These are phyloP conservation scores for Chaitophorus viminalis DNA, from an alignment of 2,888 invertebrate species.

Conservation along the genomic window DNA sequence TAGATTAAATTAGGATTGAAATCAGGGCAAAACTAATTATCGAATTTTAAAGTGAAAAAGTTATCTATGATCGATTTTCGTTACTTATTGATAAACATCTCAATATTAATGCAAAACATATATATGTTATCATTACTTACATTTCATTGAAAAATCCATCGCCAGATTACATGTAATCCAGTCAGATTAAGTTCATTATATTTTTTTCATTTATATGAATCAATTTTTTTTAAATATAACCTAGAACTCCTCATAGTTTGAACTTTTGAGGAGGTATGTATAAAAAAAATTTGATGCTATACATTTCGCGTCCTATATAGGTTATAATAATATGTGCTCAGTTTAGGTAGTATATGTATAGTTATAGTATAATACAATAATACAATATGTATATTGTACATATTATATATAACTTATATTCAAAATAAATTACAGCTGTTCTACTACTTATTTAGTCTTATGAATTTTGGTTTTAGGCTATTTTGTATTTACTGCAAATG, in stretches of 20 bases:
- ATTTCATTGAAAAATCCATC: not conserved
- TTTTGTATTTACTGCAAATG: too few species aligned
- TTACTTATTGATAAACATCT: not conserved
- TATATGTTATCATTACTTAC: not conserved
- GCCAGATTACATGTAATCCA: not conserved
- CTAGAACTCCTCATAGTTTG: not conserved
- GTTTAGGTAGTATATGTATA: not conserved
- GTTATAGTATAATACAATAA: too few species aligned
- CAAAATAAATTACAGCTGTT: too few species aligned
- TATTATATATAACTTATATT: too few species aligned
- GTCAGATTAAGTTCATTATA: not conserved
- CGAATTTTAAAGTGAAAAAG: not conserved
- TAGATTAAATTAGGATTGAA: not conserved
- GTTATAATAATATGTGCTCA: not conserved
- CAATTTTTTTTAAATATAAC: not conserved
- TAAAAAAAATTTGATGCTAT: not conserved
- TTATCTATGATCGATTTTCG: not conserved
- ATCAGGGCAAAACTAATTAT: not conserved
- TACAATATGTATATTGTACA: not conserved
- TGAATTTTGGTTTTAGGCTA: too few species aligned
- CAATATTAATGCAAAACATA: not conserved
- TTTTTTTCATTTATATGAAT: not conserved
- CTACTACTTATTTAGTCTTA: too few species aligned
- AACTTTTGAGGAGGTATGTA: too few species aligned
- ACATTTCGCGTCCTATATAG: not conserved